Percentiles rank a stretch among this genome's conserved stretches.
Conservation (phyloP, 1,140 invertebrate genomes). For the Tribolium castaneum region DNA sequence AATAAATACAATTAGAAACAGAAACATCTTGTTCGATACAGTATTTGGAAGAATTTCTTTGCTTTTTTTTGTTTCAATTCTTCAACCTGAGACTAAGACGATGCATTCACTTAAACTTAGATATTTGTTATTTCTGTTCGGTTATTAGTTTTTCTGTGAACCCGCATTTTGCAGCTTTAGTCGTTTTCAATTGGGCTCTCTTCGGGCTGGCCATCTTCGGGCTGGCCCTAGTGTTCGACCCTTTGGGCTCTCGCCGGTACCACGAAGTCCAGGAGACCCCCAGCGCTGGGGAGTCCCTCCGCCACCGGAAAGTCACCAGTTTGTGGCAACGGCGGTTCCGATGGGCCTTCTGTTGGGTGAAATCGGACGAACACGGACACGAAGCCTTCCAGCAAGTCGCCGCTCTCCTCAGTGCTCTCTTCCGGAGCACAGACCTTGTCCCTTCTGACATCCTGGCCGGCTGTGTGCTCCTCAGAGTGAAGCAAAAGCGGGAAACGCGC, state of each 20-base stretch:
- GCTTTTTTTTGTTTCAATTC: too few relatives aligned
- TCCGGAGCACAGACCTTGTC: constrained; percentile 87
- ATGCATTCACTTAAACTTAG: too few relatives aligned
- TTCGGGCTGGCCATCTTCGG: constrained; percentile 79
- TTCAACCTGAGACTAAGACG: too few relatives aligned
- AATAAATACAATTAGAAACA: too few relatives aligned
- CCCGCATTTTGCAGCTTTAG: constrained; percentile 70
- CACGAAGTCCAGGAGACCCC: constrained; percentile 70
- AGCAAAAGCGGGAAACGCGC: constrained; percentile 77
- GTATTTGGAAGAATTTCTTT: too few relatives aligned
- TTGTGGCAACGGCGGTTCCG: constrained; percentile 79
- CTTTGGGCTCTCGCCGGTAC: constrained; percentile 76
- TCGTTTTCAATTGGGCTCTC: constrained; percentile 84
- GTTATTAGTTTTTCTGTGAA: too few relatives aligned
- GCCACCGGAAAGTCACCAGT: constrained; percentile 72
- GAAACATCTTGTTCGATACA: too few relatives aligned
- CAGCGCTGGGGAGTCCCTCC: constrained; percentile 66
- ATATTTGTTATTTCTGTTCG: too few relatives aligned
- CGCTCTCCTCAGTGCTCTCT: constrained; percentile 80
- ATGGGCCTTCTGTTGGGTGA: constrained; percentile 83
- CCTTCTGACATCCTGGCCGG: constrained; percentile 91
- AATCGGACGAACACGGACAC: constrained; percentile 80
- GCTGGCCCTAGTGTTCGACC: constrained; percentile 83
- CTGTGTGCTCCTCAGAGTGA: constrained; percentile 80
- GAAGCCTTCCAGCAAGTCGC: constrained; percentile 88